phyloP scores from a whole-genome alignment of 2,113 vertebrate species.

The Picathartes gymnocephalus region DNA sequence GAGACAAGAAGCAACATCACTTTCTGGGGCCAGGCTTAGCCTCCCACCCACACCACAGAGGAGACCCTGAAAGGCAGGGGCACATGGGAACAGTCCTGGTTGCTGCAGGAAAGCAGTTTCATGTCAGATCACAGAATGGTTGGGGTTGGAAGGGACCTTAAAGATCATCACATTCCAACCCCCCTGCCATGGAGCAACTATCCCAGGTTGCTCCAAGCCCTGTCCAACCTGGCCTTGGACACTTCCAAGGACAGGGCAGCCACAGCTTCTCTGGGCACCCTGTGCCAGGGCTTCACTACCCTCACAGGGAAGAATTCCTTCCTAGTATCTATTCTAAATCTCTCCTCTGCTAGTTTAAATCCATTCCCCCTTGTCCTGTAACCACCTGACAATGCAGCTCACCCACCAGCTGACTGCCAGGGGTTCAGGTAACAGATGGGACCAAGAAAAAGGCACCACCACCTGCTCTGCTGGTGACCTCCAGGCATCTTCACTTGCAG shows the following conservation, averaged over 20 bases:
- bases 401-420: neutral
- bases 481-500: neutral
- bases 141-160: neutral
- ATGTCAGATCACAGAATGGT: neutral
- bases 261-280: neutral
- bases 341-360: neutral
- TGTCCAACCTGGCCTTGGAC: accelerated
- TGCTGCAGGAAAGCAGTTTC: accelerated
- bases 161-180: neutral
- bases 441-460: neutral
- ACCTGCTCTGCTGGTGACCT: neutral
- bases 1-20: neutral
- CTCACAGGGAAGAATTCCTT: neutral
- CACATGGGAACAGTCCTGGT: accelerated
- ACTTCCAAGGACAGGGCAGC: neutral
- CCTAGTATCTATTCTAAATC: neutral
- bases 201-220: neutral
- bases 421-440: neutral
- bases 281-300: neutral
- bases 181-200: neutral
- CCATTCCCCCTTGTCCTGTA: neutral
- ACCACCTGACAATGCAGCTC: neutral
- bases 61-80: neutral
- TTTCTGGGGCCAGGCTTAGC: neutral
- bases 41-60: neutral